Conservation (phyloP, 64 coral and sea anemone genomes). For the Dendronephthya gigantea region DNA sequence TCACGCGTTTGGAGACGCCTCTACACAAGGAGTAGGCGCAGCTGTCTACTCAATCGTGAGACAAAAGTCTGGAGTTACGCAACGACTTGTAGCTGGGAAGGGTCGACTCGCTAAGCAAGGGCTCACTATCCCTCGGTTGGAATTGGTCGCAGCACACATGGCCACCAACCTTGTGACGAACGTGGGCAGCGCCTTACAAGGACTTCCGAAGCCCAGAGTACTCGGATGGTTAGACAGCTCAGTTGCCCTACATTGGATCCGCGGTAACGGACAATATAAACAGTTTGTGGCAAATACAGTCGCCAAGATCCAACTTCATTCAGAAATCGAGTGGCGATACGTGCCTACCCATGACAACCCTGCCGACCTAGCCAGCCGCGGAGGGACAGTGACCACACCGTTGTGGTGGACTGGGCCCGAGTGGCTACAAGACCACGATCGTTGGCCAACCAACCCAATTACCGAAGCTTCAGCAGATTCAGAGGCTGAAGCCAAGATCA, state of each 20-base stretch:
- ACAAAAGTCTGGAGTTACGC: no score
- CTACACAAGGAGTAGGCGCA: no score
- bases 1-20: not conserved
- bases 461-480: no score
- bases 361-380: constrained; percentile 25
- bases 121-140: constrained; percentile 20
- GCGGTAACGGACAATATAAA: constrained; percentile 11
- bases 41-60: no score
- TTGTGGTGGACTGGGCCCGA: constrained; percentile 7
- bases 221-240: constrained; percentile 35
- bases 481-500: no score
- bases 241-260: constrained; percentile 16
- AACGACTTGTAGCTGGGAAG: no score
- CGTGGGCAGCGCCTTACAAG: constrained; percentile 13
- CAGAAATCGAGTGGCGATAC: constrained; percentile 27
- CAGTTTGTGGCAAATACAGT: constrained; percentile 29
- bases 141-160: constrained; percentile 27
- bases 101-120: not conserved
- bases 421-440: not conserved
- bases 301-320: constrained; percentile 16
- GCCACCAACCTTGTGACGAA: constrained; percentile 21
- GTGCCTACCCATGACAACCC: constrained; percentile 32
- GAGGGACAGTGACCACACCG: not conserved
- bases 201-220: not conserved
- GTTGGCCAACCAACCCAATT: not conserved